Evolutionary conservation across 2,797 vertebrate genomes (phyloP).

Genomic region (Hippocampus kuda): DNA sequence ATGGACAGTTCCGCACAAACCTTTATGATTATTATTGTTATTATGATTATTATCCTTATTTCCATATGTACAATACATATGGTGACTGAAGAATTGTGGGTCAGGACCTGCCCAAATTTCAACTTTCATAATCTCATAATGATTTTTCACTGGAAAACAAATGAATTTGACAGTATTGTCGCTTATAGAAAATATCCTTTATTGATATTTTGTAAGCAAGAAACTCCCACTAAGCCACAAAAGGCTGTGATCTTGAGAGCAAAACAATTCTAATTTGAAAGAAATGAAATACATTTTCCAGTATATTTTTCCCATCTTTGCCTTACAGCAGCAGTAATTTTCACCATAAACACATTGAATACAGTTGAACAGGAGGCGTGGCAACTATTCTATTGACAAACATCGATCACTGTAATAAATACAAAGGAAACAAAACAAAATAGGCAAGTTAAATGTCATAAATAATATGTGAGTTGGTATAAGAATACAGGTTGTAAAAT

Average conservation of each 20-base stretch:
- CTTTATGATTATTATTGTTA: too few species aligned
- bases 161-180: neutral
- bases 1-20: neutral
- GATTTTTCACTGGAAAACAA: neutral
- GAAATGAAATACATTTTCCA: neutral
- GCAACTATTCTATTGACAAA: conserved; percentile 48
- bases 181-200: conserved; percentile 69
- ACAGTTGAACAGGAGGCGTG: conserved; percentile 47
- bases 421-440: conserved; percentile 49
- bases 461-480: conserved; percentile 50
- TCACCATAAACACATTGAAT: conserved; percentile 43
- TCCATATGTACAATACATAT: too few species aligned
- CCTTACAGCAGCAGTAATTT: conserved; percentile 53
- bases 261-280: conserved; percentile 20
- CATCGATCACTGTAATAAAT: conserved; percentile 62
- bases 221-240: conserved; percentile 31
- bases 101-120: too few species aligned
- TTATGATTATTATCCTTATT: too few species aligned
- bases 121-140: neutral
- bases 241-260: conserved; percentile 21
- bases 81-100: neutral
- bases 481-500: conserved; percentile 23
- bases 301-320: conserved; percentile 13
- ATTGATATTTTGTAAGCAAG: conserved; percentile 66
- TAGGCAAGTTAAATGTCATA: conserved; percentile 48